These are phyloP conservation scores for Amphiprion percula DNA, from an alignment of 2,113 vertebrate genomes.

Conservation along the genomic window DNA sequence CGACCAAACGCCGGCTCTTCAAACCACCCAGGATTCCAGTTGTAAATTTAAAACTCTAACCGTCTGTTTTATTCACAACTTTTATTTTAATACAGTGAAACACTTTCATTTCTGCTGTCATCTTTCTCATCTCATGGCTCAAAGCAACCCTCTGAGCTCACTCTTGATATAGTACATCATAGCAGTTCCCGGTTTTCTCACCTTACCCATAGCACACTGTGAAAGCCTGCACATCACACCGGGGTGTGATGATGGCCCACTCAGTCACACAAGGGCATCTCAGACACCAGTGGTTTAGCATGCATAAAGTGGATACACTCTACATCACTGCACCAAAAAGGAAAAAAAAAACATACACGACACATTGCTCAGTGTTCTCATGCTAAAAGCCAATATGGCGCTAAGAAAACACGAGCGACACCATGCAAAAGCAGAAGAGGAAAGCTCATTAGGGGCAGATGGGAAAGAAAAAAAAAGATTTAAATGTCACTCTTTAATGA, in stretches of 20 bases:
- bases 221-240: constrained; percentile 67
- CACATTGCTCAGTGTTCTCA: background rate
- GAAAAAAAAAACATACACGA: background rate
- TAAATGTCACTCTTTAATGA: background rate
- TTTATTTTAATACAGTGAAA: constrained; percentile 68
- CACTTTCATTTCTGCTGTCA: constrained; percentile 72
- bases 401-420: constrained; percentile 24
- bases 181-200: constrained; percentile 78
- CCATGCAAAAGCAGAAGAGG: background rate
- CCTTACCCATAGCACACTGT: constrained; percentile 65
- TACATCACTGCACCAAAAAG: background rate
- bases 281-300: constrained; percentile 55
- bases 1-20: constrained; percentile 2
- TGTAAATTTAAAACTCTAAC: constrained; percentile 55
- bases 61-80: constrained; percentile 69
- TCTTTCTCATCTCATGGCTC: constrained; percentile 60
- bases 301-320: constrained; percentile 49
- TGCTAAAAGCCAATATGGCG: background rate
- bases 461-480: background rate
- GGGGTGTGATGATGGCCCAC: constrained; percentile 67
- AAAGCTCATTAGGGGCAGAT: background rate
- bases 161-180: constrained; percentile 73
- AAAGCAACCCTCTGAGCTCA: constrained; percentile 63
- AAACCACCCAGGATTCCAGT: constrained; percentile 28
- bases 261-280: constrained; percentile 69